Conservation (phyloP, 2,888 invertebrate species). For the Trachelus tabidus region DNA sequence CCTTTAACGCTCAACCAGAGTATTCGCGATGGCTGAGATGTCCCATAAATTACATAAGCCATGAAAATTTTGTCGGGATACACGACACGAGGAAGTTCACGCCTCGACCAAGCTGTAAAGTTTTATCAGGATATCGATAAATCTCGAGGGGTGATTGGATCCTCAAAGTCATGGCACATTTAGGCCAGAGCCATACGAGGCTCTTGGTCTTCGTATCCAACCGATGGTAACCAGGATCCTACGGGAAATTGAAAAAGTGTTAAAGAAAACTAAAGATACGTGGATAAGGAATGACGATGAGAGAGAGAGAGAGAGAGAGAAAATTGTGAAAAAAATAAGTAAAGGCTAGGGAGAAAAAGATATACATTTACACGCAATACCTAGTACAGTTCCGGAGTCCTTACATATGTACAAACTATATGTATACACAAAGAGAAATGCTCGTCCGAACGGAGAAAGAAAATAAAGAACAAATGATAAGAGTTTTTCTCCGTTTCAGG, state of each 20-base stretch:
- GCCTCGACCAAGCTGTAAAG: background rate
- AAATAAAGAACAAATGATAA: background rate
- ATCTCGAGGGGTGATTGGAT: background rate
- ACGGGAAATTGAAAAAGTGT: background rate
- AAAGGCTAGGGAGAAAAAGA: background rate
- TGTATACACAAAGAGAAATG: background rate
- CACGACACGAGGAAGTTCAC: background rate
- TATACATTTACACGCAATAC: background rate
- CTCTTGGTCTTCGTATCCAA: background rate
- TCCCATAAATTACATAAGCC: background rate
- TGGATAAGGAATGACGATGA: background rate
- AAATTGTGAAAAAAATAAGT: background rate
- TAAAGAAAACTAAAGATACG: background rate
- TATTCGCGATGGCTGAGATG: background rate
- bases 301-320: too few species aligned
- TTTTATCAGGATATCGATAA: background rate
- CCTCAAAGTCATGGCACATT: background rate
- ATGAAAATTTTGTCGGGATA: background rate
- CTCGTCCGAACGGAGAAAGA: background rate
- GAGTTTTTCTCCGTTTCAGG: constrained; percentile 32
- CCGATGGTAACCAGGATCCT: background rate
- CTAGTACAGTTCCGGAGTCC: background rate
- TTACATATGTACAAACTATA: background rate
- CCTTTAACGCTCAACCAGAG: background rate
- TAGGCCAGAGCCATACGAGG: background rate